Evolutionary conservation across 2,113 vertebrate genomes (phyloP).

Genomic region (Clupea harengus): DNA sequence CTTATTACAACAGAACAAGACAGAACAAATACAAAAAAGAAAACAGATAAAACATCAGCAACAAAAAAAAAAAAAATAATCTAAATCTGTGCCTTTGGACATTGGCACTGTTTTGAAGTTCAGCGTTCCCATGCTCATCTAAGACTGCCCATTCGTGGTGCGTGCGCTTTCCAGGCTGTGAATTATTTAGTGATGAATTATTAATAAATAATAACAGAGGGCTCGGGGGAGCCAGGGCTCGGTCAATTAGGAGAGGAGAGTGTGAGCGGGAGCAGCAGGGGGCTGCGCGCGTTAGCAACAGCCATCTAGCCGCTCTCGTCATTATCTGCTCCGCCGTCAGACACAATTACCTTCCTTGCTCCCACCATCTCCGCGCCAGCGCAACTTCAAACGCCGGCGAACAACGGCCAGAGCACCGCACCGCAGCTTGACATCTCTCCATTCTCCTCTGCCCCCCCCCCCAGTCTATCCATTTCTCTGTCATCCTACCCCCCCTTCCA

Average conservation of each 20-base stretch:
- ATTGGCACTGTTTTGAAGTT: slow-evolving; percentile 74
- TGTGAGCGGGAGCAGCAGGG: slow-evolving; percentile 82
- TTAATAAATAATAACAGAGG: slow-evolving; percentile 99
- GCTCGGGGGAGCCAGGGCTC: slow-evolving; percentile 80
- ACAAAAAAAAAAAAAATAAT: background rate
- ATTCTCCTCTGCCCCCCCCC: slow-evolving; percentile 21
- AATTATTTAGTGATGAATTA: slow-evolving; percentile 99
- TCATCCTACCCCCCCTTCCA: slow-evolving; percentile 6
- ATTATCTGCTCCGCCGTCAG: slow-evolving; percentile 89
- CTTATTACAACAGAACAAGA: background rate
- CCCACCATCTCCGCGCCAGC: slow-evolving; percentile 71
- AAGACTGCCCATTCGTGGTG: slow-evolving; percentile 80
- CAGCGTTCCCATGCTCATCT: slow-evolving; percentile 82
- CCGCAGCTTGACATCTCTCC: slow-evolving; percentile 76
- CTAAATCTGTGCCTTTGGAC: slow-evolving; percentile 59
- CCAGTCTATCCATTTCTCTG: slow-evolving; percentile 8
- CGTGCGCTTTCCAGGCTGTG: slow-evolving; percentile 82
- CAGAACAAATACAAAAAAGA: slow-evolving; percentile 20
- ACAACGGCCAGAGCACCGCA: slow-evolving; percentile 37
- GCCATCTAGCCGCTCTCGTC: slow-evolving; percentile 80
- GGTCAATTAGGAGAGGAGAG: slow-evolving; percentile 93
- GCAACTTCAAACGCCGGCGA: slow-evolving; percentile 87
- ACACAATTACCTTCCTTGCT: slow-evolving; percentile 88
- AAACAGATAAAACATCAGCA: slow-evolving; percentile 26
- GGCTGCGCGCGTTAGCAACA: slow-evolving; percentile 72